Evolutionary conservation across 2,797 vertebrate species (phyloP).

Genomic region (Tapera naevia): DNA sequence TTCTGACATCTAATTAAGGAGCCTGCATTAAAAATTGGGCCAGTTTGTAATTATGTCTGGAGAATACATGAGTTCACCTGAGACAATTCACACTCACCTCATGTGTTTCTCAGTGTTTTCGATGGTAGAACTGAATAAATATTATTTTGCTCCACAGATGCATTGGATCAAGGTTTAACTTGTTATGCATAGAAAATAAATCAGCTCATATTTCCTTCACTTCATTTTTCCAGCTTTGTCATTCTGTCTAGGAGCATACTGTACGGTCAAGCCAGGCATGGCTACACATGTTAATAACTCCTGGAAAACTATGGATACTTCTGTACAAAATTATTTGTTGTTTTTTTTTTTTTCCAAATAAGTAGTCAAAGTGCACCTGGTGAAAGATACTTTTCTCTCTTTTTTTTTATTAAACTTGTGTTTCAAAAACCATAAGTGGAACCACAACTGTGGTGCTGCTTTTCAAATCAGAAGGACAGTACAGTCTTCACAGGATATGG

Average conservation of each 20-base stretch:
- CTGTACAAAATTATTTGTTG: conserved; percentile 35
- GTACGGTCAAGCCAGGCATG: conserved; percentile 44
- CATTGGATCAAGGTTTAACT: conserved; percentile 47
- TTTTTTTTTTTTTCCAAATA: conserved; percentile 33
- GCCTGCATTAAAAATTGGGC: conserved; percentile 6
- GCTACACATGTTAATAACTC: conserved; percentile 58
- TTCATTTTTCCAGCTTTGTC: conserved; percentile 69
- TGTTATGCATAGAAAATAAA: conserved; percentile 61
- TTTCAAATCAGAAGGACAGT: conserved; percentile 77
- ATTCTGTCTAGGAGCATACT: conserved; percentile 58
- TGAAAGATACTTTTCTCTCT: conserved; percentile 58
- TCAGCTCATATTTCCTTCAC: conserved; percentile 61
- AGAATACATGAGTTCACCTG: conserved; percentile 39
- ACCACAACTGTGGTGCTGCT: conserved; percentile 71
- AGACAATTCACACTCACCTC: conserved; percentile 43
- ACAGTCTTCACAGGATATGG: conserved; percentile 72
- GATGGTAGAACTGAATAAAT: conserved; percentile 29
- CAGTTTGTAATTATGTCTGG: conserved; percentile 32
- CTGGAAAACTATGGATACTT: conserved; percentile 54
- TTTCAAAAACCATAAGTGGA: conserved; percentile 67
- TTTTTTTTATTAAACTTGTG: conserved; percentile 16
- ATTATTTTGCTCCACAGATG: conserved; percentile 45
- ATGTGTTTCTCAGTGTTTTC: conserved; percentile 36
- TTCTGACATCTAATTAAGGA: conserved; percentile 57
- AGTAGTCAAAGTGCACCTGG: conserved; percentile 64